Evolutionary conservation across 2,888 invertebrate species (phyloP).

Genomic region (Phasia obesa): DNA sequence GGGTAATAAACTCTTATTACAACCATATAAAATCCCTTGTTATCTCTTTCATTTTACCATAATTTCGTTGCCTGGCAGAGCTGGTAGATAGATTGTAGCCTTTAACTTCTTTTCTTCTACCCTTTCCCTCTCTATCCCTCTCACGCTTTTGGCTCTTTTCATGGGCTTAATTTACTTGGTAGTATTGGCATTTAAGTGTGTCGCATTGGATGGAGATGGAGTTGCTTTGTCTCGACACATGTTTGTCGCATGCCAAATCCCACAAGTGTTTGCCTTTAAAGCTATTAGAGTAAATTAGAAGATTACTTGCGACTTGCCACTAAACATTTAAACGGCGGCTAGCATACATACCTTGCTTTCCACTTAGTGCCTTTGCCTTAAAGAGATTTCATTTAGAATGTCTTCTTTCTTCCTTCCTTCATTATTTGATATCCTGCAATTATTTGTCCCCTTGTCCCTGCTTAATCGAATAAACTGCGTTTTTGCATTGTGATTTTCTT

Average conservation of each 20-base stretch:
- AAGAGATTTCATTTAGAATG: constrained; percentile 12
- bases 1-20: constrained; percentile 69
- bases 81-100: constrained; percentile 22
- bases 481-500: constrained; percentile 2
- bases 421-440: constrained; percentile 27
- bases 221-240: constrained; percentile 54
- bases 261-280: constrained; percentile 67
- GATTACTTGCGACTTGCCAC: constrained; percentile 57
- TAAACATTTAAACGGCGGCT: neutral
- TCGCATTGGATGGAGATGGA: neutral
- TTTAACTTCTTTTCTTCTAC: neutral
- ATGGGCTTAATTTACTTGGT: neutral
- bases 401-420: neutral
- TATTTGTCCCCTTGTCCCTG: neutral
- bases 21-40: constrained; percentile 65
- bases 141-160: neutral
- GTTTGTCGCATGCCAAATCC: constrained; percentile 66
- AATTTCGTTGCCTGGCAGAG: constrained; percentile 15
- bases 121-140: neutral
- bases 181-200: neutral
- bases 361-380: neutral
- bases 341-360: neutral
- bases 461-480: neutral
- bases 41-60: constrained; percentile 58
- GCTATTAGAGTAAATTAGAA: constrained; percentile 68